A percentile compares a stretch with the other conserved stretches of the same genome.
phyloP scores from a whole-genome alignment of 2,113 vertebrate species.

The Stercorarius parasiticus region DNA sequence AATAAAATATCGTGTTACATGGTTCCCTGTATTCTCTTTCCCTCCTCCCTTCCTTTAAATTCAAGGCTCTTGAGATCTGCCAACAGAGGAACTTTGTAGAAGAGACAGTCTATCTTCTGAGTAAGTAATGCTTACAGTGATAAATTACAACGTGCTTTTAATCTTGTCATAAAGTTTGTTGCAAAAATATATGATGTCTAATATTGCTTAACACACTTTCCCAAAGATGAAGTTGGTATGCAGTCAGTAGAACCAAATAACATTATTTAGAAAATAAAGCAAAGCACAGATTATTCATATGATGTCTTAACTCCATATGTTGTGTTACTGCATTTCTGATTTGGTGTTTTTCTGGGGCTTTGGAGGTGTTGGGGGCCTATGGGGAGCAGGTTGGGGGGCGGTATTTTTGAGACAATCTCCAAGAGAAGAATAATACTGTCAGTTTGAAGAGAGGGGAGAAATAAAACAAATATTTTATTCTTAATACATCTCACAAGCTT shows the following conservation, averaged over 20 bases:
- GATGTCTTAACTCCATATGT: not conserved
- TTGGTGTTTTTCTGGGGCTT: not conserved
- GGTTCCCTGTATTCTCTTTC: slow-evolving; percentile 2
- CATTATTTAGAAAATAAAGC: not conserved
- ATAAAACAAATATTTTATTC: not conserved
- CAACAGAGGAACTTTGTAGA: slow-evolving; percentile 97
- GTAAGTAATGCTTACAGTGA: slow-evolving; percentile 78
- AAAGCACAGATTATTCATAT: not conserved
- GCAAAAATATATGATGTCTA: not conserved
- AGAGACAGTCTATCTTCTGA: slow-evolving; percentile 96
- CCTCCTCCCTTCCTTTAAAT: not conserved
- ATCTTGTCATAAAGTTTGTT: not conserved
- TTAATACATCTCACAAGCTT: not conserved
- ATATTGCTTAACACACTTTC: not conserved
- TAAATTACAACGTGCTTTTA: not conserved
- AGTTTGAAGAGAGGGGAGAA: not conserved
- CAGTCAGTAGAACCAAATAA: not conserved
- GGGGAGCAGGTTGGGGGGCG: not conserved
- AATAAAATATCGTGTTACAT: not conserved
- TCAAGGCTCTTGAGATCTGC: slow-evolving; percentile 96
- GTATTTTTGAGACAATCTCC: not conserved
- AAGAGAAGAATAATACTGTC: not conserved
- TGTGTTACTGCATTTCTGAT: not conserved
- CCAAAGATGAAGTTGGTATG: not conserved
- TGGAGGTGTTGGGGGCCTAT: not conserved